Base-by-base conservation (phyloP, 2,888 invertebrate species). In the Cantharis lateralis region DNA sequence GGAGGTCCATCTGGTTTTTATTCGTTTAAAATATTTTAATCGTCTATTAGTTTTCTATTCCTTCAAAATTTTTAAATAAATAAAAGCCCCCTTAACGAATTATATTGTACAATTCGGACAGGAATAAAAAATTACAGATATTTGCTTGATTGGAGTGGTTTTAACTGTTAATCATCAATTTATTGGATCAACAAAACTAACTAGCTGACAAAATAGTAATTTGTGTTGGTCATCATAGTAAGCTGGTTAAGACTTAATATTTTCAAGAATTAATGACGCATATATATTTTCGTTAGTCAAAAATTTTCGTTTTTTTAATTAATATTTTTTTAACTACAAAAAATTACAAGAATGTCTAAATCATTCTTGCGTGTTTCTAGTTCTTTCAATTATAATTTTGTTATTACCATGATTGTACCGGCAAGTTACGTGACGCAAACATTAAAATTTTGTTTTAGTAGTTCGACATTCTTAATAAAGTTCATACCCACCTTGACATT, bases 1-100 rank as follows among this genome's bases (percentile, higher is more conserved):
- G 75, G 75, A 75, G 75, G 71, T 64, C 75, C 75, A 71, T 62
- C 75, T 75, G 75, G 75, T 62, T 75, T 75, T 75, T 66, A 24
- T 66, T 66, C 26, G 7, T 68, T 24, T 48, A 9, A 48, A 48
- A 48, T 48, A 48, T 48, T 48, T n/a, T 48, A n/a, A n/a, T 48
- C 48, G 48, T n/a, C 48, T 48, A 48, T n/a, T 48, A 48, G 48
- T 48, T 48, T 48, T 48, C 48, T n/a, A 48, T n/a, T 48, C 5
- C 48, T 48, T 7, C n/a, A 48, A 48, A 5, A 7, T 48, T 48
- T 48, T 48, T 48, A 48, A 48, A 48, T 48, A n/a, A 48, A 48
- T 48, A 48, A 7, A n/a, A 9, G 5, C n/a, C 2, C 7, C 2
- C 13, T 32, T 48, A 48, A 48, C 48, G 48, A 48, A 48, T n/a